Conservation (phyloP, 2,113 vertebrate genomes). For the Octodon degus region DNA sequence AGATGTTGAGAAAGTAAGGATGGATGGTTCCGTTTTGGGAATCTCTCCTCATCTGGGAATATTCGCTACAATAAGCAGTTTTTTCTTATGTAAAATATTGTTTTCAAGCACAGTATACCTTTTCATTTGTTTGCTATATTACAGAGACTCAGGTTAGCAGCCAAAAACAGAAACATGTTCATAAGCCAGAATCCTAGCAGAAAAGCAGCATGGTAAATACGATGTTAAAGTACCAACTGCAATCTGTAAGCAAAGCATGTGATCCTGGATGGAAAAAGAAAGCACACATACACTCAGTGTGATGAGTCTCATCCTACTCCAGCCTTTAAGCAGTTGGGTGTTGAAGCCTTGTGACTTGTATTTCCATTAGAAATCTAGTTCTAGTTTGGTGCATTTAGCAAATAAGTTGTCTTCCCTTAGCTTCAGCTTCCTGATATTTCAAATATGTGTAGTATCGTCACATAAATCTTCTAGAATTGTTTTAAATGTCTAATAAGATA, state of each 20-base stretch:
- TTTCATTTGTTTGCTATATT: slow-evolving; percentile 23
- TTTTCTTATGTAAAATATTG: not conserved
- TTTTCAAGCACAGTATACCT: not conserved
- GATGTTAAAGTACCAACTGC: not conserved
- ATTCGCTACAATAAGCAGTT: not conserved
- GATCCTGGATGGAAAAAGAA: not conserved
- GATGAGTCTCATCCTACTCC: not conserved
- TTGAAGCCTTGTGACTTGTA: not conserved
- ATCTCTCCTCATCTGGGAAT: not conserved
- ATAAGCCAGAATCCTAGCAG: not conserved
- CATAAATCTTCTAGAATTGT: not conserved
- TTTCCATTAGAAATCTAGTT: not conserved
- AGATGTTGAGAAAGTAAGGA: slow-evolving; percentile 6
- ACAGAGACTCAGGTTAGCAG: not conserved
- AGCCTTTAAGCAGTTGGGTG: not conserved
- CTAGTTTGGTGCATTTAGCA: not conserved
- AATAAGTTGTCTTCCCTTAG: not conserved
- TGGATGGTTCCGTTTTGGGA: not conserved
- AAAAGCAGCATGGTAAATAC: not conserved
- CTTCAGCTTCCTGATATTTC: not conserved
- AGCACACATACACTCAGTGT: not conserved
- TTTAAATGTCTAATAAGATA: not conserved
- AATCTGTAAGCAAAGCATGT: not conserved
- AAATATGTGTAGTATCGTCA: not conserved
- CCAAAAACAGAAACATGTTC: not conserved